phyloP scores from a whole-genome alignment of 1,140 invertebrate genomes.

The Scaptomyza graminum region DNA sequence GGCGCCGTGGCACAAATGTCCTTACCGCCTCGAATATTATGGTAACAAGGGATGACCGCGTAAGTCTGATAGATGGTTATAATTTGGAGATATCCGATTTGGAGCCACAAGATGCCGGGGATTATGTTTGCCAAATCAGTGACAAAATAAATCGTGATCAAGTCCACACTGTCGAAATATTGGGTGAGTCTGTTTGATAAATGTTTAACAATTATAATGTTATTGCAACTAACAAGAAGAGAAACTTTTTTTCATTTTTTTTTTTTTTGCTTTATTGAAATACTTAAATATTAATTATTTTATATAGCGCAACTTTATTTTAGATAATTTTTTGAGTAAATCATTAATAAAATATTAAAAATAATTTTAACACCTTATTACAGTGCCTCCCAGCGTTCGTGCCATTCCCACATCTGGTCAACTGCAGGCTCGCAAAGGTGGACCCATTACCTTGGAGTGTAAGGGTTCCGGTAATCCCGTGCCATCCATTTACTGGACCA shows the following conservation, averaged over 20 bases:
- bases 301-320: too few species aligned
- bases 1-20: slow-evolving; percentile 88
- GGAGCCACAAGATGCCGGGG: slow-evolving; percentile 83
- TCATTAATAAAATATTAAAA: too few species aligned
- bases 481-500: slow-evolving; percentile 88
- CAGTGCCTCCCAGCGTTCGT: slow-evolving; percentile 86
- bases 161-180: slow-evolving; percentile 83
- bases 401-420: slow-evolving; percentile 86
- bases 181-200: slow-evolving; percentile 66
- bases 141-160: slow-evolving; percentile 87
- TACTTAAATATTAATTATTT: not conserved
- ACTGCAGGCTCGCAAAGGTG: slow-evolving; percentile 87
- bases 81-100: slow-evolving; percentile 88
- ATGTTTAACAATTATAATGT: slow-evolving; percentile 1
- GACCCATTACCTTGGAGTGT: slow-evolving; percentile 88
- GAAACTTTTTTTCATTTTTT: too few species aligned
- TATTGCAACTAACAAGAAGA: too few species aligned
- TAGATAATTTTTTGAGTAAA: too few species aligned
- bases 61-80: slow-evolving; percentile 88
- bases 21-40: slow-evolving; percentile 89
- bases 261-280: not conserved
- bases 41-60: slow-evolving; percentile 88
- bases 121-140: slow-evolving; percentile 88
- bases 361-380: too few species aligned
- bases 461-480: slow-evolving; percentile 89